Evolutionary conservation across 2,113 vertebrate genomes (phyloP).

Genomic region (Hydrochoerus hydrochaeris): DNA sequence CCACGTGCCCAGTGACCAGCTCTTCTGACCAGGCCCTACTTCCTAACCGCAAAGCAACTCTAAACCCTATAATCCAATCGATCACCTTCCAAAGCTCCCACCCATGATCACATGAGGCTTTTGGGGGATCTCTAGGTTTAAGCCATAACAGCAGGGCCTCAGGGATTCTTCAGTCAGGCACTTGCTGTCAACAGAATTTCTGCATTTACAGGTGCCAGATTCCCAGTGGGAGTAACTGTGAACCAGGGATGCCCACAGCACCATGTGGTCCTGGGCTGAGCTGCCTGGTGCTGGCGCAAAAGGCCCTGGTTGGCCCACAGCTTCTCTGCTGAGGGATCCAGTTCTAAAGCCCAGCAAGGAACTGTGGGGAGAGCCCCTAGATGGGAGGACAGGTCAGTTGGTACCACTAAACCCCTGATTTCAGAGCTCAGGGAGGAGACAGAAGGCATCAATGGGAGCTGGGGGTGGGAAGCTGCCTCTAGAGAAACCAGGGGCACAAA

Average conservation of each 20-base stretch:
- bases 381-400: neutral
- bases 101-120: neutral
- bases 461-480: too few species aligned
- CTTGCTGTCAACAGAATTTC: conserved; percentile 1
- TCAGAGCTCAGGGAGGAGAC: neutral
- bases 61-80: neutral
- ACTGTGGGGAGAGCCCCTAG: neutral
- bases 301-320: neutral
- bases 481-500: too few species aligned
- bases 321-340: neutral
- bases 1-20: neutral
- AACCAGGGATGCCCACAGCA: accelerated
- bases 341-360: neutral
- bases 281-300: neutral
- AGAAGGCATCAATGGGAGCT: neutral
- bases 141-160: neutral
- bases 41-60: neutral
- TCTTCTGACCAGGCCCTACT: neutral
- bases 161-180: neutral
- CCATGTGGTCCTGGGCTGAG: neutral
- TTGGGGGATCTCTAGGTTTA: neutral
- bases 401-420: neutral
- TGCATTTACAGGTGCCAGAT: neutral
- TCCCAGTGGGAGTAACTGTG: neutral
- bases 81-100: neutral